A percentile compares a stretch with the other conserved stretches of the same genome.
These are phyloP conservation scores for Belonocnema kinseyi DNA, from an alignment of 1,140 invertebrate species.

Conservation along the genomic window DNA sequence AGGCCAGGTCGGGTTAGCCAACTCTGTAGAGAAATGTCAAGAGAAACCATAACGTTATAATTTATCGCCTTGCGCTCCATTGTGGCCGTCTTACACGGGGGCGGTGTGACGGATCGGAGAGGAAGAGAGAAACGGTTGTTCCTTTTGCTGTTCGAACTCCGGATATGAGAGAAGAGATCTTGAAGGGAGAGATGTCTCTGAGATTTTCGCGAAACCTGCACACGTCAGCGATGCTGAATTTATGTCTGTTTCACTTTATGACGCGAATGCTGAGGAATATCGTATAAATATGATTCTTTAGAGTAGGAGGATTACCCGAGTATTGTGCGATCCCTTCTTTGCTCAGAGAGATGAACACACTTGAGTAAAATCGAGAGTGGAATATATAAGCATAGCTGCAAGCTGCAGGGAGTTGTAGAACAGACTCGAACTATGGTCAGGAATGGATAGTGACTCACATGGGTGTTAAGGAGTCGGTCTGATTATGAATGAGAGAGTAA, in stretches of 20 bases:
- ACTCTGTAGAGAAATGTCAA: constrained; percentile 67
- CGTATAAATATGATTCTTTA: constrained; percentile 15
- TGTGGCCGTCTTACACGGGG: constrained; percentile 67
- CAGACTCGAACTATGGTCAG: too few relatives aligned
- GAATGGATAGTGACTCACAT: too few relatives aligned
- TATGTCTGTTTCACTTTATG: constrained; percentile 18
- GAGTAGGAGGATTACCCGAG: neutral
- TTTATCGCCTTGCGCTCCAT: constrained; percentile 71
- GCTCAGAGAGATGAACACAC: neutral
- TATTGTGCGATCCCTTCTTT: neutral
- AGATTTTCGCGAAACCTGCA: constrained; percentile 22
- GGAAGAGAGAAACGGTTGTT: constrained; percentile 59
- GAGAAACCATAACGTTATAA: constrained; percentile 74
- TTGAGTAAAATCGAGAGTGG: neutral
- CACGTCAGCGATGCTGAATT: constrained; percentile 30
- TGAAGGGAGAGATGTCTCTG: constrained; percentile 24
- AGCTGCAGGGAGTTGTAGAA: too few relatives aligned
- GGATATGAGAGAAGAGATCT: constrained; percentile 21
- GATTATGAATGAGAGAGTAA: too few relatives aligned
- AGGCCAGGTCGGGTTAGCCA: constrained; percentile 73
- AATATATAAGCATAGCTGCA: too few relatives aligned
- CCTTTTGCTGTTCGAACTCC: constrained; percentile 45
- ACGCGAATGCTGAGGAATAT: constrained; percentile 20
- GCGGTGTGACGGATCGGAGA: constrained; percentile 71
- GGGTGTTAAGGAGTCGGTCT: too few relatives aligned